phyloP scores from a whole-genome alignment of 2,797 vertebrate species.

The Chelmon rostratus region DNA sequence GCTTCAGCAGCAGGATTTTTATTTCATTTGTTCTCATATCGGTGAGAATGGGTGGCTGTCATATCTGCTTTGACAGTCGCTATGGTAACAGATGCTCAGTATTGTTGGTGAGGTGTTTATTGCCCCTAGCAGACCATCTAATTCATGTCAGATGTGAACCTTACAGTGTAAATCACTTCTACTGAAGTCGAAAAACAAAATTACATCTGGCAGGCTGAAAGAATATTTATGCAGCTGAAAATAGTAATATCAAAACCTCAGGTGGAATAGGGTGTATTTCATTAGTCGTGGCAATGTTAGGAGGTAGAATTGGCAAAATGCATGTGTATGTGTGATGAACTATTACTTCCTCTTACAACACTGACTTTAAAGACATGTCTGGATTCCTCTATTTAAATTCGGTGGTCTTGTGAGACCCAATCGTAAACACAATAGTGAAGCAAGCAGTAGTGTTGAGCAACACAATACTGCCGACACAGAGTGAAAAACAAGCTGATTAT shows the following conservation, averaged over 20 bases:
- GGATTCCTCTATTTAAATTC: not conserved
- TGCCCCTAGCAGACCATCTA: conserved; percentile 33
- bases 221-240: conserved; percentile 5
- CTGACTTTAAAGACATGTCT: not conserved
- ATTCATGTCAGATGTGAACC: conserved; percentile 46
- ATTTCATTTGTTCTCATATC: conserved; percentile 32
- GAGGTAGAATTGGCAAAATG: not conserved
- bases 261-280: not conserved
- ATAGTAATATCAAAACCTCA: not conserved
- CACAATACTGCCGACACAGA: not conserved
- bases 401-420: not conserved
- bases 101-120: conserved; percentile 45
- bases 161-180: conserved; percentile 30
- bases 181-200: conserved; percentile 21
- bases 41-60: conserved; percentile 23
- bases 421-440: too few relatives aligned
- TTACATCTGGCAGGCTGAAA: not conserved
- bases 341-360: not conserved
- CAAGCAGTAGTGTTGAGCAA: too few relatives aligned
- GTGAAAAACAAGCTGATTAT: not conserved
- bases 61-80: conserved; percentile 41
- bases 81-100: conserved; percentile 55
- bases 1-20: not conserved
- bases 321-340: not conserved
- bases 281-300: not conserved